Evolutionary conservation across 2,797 vertebrate genomes (phyloP), one percentile per base, ranked within the genome.

Genomic region (Meriones psammophilus): DNA sequence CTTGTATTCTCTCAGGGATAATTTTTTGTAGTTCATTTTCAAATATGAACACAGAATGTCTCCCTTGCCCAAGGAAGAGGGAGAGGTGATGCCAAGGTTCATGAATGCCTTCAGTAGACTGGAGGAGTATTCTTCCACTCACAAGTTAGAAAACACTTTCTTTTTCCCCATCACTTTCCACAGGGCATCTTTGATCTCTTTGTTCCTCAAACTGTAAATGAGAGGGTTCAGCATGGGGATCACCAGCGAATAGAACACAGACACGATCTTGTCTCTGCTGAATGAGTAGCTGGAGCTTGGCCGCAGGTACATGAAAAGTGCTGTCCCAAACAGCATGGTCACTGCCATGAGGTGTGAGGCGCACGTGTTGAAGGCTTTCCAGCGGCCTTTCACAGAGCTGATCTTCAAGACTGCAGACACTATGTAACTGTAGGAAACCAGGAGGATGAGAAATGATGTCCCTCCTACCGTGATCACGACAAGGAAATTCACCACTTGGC

Each of bases 171-270:
- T 46, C 8, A 88, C 39, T 73, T 94, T 97, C 94, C 96, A 36
- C 50, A 98, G 78, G 8, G 97, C 97, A 22, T 92, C 73, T 84
- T 97, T 98, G 83, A 98, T 97, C 50, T 98, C 98, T 89, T 95
- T 98, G 93, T 98, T 98, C 66, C 97, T 98, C 76, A 98, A 81
- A 36, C 97, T 98, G 92, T 98, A 98, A 81, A 98, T 98, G 50
- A 98, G 94, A 64, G 97, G 98, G 64, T 98, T 98, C 92, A 98
- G 76, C 94, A 98, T 96, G 66, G 98, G 98, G n/a, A 98, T 98
- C 54, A 97, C 93, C 79, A 98, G 85, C 0, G 97, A 97, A 15
- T 98, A 98, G 83, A 98, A 98, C 14, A 98, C 94, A 50, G 98
- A 98, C 0, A 98, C 96, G 22, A 96, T 79, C 71, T 98, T 98